Percentiles rank a stretch among this genome's conserved stretches.
phyloP scores from a whole-genome alignment of 2,113 vertebrate genomes.

The Epinephelus fuscoguttatus region DNA sequence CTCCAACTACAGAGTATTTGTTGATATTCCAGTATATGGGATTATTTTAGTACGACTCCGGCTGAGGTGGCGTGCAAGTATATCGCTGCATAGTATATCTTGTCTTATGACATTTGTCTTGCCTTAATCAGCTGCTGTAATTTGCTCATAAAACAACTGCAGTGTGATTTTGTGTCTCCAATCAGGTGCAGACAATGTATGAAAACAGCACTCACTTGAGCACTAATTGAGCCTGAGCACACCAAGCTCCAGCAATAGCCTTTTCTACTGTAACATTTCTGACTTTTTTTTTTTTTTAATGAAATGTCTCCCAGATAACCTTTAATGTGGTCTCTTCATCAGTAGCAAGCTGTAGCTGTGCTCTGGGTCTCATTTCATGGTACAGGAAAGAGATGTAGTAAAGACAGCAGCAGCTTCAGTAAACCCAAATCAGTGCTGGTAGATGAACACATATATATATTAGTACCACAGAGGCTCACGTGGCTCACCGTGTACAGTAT shows the following conservation, averaged over 20 bases:
- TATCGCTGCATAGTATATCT: background rate
- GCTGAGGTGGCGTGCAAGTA: background rate
- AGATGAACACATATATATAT: background rate
- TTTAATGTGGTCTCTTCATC: constrained; percentile 39
- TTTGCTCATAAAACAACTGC: background rate
- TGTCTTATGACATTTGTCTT: constrained; percentile 13
- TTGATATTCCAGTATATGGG: background rate
- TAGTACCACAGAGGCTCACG: constrained; percentile 2
- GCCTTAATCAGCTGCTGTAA: constrained; percentile 16
- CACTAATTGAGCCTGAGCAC: constrained; percentile 47
- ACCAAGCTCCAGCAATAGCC: constrained; percentile 19
- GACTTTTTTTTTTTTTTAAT: constrained; percentile 43
- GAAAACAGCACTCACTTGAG: constrained; percentile 26
- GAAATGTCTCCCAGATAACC: constrained; percentile 52
- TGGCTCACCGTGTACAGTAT: background rate
- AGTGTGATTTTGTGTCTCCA: constrained; percentile 27
- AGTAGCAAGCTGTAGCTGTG: background rate
- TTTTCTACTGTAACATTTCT: constrained; percentile 30
- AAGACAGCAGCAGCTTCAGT: background rate
- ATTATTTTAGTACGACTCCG: background rate
- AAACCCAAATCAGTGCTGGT: constrained; percentile 2
- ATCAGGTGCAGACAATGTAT: constrained; percentile 18
- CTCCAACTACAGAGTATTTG: background rate
- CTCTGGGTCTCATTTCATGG: constrained; percentile 7
- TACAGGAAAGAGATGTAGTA: background rate